phyloP scores from a whole-genome alignment of 2,888 invertebrate species.

The Hetaerina titia region DNA sequence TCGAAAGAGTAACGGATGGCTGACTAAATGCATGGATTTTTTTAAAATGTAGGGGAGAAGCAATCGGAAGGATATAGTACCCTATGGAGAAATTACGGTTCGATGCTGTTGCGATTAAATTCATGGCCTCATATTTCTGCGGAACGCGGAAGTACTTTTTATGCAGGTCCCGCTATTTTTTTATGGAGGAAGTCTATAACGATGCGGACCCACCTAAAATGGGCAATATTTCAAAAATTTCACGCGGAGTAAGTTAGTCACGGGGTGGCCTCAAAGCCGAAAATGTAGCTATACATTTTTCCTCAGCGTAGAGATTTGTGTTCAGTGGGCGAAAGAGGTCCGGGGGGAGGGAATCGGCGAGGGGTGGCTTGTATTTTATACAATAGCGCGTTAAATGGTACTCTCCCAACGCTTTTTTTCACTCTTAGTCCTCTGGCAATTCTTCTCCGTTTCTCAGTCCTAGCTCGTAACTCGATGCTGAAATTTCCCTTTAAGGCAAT shows the following conservation, averaged over 20 bases:
- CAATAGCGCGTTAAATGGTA: constrained; percentile 21
- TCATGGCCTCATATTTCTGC: constrained; percentile 12
- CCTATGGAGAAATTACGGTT: background rate
- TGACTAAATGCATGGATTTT: background rate
- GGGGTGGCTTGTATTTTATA: background rate
- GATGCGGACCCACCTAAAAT: background rate
- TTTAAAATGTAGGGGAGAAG: background rate
- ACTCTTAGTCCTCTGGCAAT: background rate
- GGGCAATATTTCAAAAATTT: constrained; percentile 24
- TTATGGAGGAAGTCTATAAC: background rate
- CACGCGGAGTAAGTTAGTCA: background rate
- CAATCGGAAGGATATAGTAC: background rate
- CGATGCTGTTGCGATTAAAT: constrained; percentile 18
- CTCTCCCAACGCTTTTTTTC: background rate
- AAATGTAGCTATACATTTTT: constrained; percentile 4
- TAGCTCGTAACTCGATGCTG: background rate
- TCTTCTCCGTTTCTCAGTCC: background rate
- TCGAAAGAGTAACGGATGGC: background rate
- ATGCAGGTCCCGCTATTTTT: background rate
- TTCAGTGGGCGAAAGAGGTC: background rate
- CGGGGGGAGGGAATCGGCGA: background rate
- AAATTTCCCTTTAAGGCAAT: background rate
- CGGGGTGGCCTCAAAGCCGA: background rate
- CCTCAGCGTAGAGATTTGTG: background rate
- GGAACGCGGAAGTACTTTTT: background rate